Evolutionary conservation across 2,888 invertebrate species (phyloP), one percentile per base, ranked within the genome.

Genomic region (Papilio gigon): DNA sequence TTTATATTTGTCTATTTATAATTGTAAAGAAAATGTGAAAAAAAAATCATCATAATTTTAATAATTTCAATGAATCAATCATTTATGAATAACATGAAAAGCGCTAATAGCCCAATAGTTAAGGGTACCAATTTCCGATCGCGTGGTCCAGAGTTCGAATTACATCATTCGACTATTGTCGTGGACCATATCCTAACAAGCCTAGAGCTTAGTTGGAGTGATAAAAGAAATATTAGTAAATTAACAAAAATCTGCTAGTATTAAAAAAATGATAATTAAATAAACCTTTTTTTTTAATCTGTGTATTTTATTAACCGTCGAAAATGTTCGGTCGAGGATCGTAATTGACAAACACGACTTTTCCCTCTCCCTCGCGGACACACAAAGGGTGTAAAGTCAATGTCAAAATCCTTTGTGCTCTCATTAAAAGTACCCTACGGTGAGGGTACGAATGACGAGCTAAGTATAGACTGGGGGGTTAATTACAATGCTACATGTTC

Each of bases 401-500:
- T 65, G 68, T 60, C 68, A 53, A 65, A 56, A 62, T 42, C 59
- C 59, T 64, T 64, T 68, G 53, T 65, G 37, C 25, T 22, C 53
- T 37, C 60, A 65, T 69, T 65, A 64, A 61, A 65, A 47, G 42
- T 60, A 60, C 56, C 50, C 60, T 30, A 59, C 67, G 67, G 53
- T 62, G 53, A 53, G 53, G 58, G 58, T 64, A 59, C 27, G 27
- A 30, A 68, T 62, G 8, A 59, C 59, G 17, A 68, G 68, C 50
- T 50, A 50, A 40, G 40, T 42, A 69, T 62, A 53, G 50, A 62
- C 65, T 61, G 33, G 71, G 33, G 71, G 64, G 71, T 65, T 73
- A 72, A 72, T 73, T 70, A 59, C 67, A 69, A 71, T 65, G 65
- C 67, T 59, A 42, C 53, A 30, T 30, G n/a, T n/a, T n/a, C n/a